Base-by-base conservation (phyloP, 2,888 invertebrate species). In the Apoderus coryli region DNA sequence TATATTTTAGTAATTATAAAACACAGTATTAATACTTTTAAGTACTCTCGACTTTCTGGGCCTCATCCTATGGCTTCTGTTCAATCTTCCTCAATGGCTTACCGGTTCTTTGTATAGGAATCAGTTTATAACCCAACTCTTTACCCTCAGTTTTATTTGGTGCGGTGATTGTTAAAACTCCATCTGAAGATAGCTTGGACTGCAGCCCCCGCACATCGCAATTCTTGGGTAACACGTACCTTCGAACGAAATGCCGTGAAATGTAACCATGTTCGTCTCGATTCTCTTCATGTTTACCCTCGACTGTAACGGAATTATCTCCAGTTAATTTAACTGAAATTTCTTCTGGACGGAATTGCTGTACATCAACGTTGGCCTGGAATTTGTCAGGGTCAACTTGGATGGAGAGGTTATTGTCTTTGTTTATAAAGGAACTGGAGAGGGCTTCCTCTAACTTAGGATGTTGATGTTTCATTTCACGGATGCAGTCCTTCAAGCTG, bases 211-310 rank as follows among this genome's bases (percentile, higher is more conserved):
- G 69, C 3, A 76, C 67, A 31, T 84, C 77, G 34, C 75, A 76
- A 1, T 73, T 77, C 43, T 75, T 70, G 0, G 85, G 85, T 28
- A 85, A 50, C 26, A 69, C 50, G 49, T 82, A 85, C 34, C 75
- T 67, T 16, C 85, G 64, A 36, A 75, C 70, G 45, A 84, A 82
- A 42, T 82, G 77, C 31, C 81, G 67, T 24, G 74, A 71, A 9
- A 81, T 71, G 53, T 66, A 75, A 0, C 82, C 82, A 43, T 76
- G 74, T n/a, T 73, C 69, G 41, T 80, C 78, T 25, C 69, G 67
- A 42, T 74, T 74, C 38, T 82, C 72, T 45, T 79, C 79, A 48
- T 79, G 84, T 49, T 74, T 79, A 0, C 76, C 84, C 53, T 84
- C 78, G 7, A 80, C 65, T 28, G 73, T 65, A 13, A 85, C 67